Evolutionary conservation across 1,140 invertebrate genomes (phyloP), one percentile per base, ranked within the genome.

Genomic region (Papilio glaucus): DNA sequence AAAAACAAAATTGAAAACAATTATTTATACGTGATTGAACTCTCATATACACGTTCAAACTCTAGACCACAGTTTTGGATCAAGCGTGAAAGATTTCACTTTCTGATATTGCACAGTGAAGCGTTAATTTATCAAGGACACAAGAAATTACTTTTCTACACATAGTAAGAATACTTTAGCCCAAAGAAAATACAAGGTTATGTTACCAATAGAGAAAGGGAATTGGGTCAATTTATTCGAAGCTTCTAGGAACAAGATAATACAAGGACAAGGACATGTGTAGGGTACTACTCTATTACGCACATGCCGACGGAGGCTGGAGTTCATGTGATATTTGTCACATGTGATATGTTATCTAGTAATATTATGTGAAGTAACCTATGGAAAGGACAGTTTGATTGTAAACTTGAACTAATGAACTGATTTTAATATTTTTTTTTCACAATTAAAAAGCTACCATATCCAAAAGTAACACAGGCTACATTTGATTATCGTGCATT

Each of bases 241-340:
- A 57, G 21, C 49, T 24, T 53, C 18, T 53, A 57, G 49, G 21
- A 57, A 24, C 49, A 57, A 24, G 21, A 57, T 26, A 57, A 57
- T 53, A 24, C 24, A 57, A 12, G 49, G 21, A 57, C 49, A 24
- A 57, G 49, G 49, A 24, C 21, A 57, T 9, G 21, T 57, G 21
- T 24, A 57, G 18, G 29, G 49, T 21, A 24, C 18, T 57, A 8
- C 12, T 10, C 24, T 18, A 57, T 57, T 9, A 26, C 21, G 49
- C 18, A 53, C 49, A 9, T 24, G 10, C 8, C 49, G 21, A 57
- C 3, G 21, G 24, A 24, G 49, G 49, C 24, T 10, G 49, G 1
- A 57, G 24, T 33, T 33, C 29, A 6, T 2, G 45, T 49, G 45
- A 57, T 33, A 33, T 33, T 33, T 33, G 8, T 57, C 1, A 57